phyloP scores from a whole-genome alignment of 1,140 invertebrate genomes.

The Diabrotica undecimpunctata region DNA sequence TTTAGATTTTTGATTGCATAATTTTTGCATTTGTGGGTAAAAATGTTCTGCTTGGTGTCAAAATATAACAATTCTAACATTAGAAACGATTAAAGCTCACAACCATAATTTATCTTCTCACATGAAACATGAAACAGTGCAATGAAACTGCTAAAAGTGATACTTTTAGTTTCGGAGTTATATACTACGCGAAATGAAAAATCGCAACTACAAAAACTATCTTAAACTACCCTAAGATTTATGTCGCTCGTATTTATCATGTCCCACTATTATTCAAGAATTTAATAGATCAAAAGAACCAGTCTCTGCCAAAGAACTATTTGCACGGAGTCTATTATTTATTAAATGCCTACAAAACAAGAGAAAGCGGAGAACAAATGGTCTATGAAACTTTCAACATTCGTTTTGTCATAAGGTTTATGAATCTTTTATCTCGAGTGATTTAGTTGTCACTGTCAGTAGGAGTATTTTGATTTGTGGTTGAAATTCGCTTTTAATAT shows the following conservation, averaged over 20 bases:
- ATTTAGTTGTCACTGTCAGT: conserved; percentile 6
- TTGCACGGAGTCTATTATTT: conserved; percentile 3
- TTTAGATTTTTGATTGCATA: too few relatives aligned
- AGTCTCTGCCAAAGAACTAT: neutral
- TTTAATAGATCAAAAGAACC: neutral
- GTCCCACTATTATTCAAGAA: neutral
- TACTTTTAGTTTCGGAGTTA: too few relatives aligned
- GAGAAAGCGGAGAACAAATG: conserved; percentile 3
- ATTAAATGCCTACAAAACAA: neutral
- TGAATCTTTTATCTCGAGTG: conserved; percentile 5
- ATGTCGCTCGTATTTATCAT: neutral
- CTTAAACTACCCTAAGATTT: too few relatives aligned
- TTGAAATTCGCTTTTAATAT: conserved; percentile 7
- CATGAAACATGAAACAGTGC: too few relatives aligned
- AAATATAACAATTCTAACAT: too few relatives aligned
- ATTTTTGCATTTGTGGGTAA: too few relatives aligned
- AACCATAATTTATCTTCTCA: too few relatives aligned
- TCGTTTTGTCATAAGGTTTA: neutral
- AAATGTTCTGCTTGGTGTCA: too few relatives aligned
- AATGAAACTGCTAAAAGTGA: too few relatives aligned
- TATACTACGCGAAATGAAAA: too few relatives aligned
- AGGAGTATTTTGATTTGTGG: neutral
- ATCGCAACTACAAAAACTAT: too few relatives aligned
- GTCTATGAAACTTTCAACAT: conserved; percentile 4
- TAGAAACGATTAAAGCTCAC: too few relatives aligned